These are phyloP conservation scores for Mamestra configurata DNA, from an alignment of 1,140 invertebrate genomes.

Conservation along the genomic window DNA sequence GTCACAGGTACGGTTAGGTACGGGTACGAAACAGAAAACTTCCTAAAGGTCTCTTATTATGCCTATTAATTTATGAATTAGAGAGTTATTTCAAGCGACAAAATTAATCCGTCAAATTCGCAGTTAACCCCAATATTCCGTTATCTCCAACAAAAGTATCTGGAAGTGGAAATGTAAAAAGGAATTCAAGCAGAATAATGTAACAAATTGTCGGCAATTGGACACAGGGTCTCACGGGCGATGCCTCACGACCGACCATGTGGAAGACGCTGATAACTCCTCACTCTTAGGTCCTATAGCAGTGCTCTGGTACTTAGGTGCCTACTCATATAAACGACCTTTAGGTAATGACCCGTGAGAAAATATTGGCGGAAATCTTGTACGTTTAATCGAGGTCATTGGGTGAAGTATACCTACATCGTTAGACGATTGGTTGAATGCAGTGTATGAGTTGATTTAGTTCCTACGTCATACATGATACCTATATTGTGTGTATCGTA, in stretches of 20 bases:
- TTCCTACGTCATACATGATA: too few species aligned
- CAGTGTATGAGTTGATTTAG: not conserved
- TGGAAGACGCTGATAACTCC: constrained; percentile 45
- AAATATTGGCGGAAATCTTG: constrained; percentile 36
- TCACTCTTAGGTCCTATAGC: constrained; percentile 27
- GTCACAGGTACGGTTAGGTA: too few species aligned
- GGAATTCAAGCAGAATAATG: constrained; percentile 39
- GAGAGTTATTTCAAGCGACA: not conserved
- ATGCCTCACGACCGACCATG: constrained; percentile 38
- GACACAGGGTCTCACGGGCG: constrained; percentile 16
- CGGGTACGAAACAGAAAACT: too few species aligned
- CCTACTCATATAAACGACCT: constrained; percentile 22
- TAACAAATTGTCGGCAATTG: constrained; percentile 44
- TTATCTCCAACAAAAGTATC: constrained; percentile 40
- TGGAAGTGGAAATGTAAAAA: constrained; percentile 29
- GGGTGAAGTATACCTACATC: not conserved
- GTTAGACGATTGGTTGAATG: not conserved
- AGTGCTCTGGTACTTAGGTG: not conserved
- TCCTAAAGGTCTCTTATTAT: too few species aligned
- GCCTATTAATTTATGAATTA: too few species aligned
- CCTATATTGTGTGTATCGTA: too few species aligned
- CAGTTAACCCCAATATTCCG: not conserved
- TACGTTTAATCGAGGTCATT: constrained; percentile 26
- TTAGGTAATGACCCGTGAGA: constrained; percentile 41
- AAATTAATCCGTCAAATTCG: not conserved